Conservation (phyloP, 2,888 invertebrate species). For the Allygus modestus region DNA sequence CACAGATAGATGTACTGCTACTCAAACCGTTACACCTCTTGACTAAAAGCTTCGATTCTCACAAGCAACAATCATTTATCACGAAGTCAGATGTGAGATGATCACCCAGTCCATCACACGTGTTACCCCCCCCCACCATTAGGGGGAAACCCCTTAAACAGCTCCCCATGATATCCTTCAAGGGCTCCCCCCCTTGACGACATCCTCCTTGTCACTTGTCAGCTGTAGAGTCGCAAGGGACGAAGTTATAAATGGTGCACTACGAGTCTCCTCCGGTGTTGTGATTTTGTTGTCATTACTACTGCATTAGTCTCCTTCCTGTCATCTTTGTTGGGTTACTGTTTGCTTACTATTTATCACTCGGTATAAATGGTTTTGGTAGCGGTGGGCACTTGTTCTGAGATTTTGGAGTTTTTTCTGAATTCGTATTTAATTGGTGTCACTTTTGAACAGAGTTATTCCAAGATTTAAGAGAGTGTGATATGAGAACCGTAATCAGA, state of each 20-base stretch:
- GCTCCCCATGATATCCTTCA: not conserved
- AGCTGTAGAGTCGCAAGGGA: not conserved
- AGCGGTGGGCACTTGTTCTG: not conserved
- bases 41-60: not conserved
- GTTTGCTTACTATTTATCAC: not conserved
- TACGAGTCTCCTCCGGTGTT: slow-evolving; percentile 7
- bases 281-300: slow-evolving; percentile 18
- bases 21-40: not conserved
- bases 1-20: no score
- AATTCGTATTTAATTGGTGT: no score
- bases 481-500: no score
- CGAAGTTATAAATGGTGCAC: slow-evolving; percentile 13
- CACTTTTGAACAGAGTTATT: no score
- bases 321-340: slow-evolving; percentile 19
- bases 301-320: slow-evolving; percentile 23
- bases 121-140: not conserved
- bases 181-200: not conserved
- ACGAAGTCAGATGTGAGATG: not conserved
- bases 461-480: no score
- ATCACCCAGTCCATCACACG: slow-evolving; percentile 16
- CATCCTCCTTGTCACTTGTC: slow-evolving; percentile 8
- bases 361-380: not conserved
- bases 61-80: slow-evolving; percentile 6
- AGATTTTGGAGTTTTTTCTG: not conserved
- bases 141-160: not conserved